Percentiles rank a stretch among this genome's conserved stretches.
phyloP scores from a whole-genome alignment of 2,113 vertebrate species.

The Porphyrio hochstetteri region DNA sequence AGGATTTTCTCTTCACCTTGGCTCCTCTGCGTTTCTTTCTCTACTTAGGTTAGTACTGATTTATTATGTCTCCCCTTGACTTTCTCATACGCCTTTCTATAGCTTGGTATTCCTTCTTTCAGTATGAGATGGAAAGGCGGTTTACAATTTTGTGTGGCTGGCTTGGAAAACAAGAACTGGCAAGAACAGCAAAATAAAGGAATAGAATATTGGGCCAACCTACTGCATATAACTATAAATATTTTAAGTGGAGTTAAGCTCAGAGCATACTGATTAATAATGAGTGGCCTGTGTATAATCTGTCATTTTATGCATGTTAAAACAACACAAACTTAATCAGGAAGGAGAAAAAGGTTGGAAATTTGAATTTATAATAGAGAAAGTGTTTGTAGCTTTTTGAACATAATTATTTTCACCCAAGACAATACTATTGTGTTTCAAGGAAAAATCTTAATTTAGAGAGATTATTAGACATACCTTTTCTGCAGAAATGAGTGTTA shows the following conservation, averaged over 20 bases:
- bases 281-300: neutral
- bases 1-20: neutral
- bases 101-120: neutral
- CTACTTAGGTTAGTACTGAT: neutral
- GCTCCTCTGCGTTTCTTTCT: neutral
- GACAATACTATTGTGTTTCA: neutral
- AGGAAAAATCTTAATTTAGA: neutral
- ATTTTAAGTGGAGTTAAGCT: neutral
- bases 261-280: neutral
- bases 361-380: neutral
- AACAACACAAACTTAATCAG: neutral
- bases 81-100: neutral
- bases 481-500: neutral
- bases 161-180: neutral
- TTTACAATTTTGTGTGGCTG: neutral
- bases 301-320: neutral
- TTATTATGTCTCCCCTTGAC: neutral
- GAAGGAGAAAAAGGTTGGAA: neutral
- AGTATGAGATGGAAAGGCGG: neutral
- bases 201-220: neutral
- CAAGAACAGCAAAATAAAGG: neutral
- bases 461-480: neutral
- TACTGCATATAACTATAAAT: neutral
- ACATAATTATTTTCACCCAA: neutral
- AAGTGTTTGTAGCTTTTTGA: neutral